These are phyloP conservation scores for Notamacropus eugenii DNA, from an alignment of 2,797 vertebrate species.

Conservation along the genomic window DNA sequence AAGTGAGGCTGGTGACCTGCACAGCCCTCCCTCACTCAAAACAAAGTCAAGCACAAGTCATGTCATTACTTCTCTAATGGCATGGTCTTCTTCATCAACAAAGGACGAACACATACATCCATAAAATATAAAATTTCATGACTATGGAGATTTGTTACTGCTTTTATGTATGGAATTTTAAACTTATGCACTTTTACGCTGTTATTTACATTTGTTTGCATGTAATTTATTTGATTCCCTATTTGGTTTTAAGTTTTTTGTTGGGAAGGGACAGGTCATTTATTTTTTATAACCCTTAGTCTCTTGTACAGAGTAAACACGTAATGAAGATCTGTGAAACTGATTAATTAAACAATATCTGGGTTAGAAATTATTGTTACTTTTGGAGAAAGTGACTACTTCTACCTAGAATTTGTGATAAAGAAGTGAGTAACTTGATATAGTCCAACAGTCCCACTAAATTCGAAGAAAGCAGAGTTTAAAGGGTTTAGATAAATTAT, in stretches of 20 bases:
- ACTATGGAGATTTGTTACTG: not conserved
- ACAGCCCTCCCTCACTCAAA: no score
- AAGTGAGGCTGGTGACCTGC: no score
- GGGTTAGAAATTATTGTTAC: not conserved
- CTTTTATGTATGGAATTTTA: not conserved
- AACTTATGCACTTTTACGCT: not conserved
- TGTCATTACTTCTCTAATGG: no score
- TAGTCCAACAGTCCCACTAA: not conserved
- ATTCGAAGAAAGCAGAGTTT: not conserved
- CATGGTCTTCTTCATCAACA: no score
- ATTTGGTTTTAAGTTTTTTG: not conserved
- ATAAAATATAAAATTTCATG: no score
- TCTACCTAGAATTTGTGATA: not conserved
- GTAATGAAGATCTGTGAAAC: not conserved
- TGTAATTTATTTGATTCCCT: not conserved
- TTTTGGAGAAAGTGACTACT: not conserved
- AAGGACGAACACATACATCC: no score
- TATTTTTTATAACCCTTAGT: not conserved
- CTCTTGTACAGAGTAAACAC: not conserved
- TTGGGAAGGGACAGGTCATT: not conserved
- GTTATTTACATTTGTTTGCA: not conserved
- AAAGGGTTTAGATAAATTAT: not conserved
- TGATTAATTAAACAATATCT: not conserved
- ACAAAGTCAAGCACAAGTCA: no score
- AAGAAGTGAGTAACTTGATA: not conserved